Evolutionary conservation across 2,888 invertebrate genomes (phyloP), one percentile per base, ranked within the genome.

Genomic region (Mesodorylaimus sp.): DNA sequence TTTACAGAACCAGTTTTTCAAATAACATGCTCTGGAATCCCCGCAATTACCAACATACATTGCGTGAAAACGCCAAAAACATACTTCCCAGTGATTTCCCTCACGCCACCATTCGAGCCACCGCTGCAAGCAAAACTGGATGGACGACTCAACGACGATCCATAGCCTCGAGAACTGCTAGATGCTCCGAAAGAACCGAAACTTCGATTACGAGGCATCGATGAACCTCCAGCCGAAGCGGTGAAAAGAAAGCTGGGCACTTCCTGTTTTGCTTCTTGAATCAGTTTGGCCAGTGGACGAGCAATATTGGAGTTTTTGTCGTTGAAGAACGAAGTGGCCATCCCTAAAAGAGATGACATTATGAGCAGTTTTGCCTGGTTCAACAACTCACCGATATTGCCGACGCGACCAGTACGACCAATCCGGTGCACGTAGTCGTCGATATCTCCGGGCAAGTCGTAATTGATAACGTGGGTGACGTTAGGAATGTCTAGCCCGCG

Each of bases 381-480:
- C 19, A 21, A n/a, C 7, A 21, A 41, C 7, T 7, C n/a, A 74
- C 78, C 89, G 56, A 91, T 75, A 73, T 95, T 93, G 54, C 93
- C 93, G 80, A 91, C 93, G 65, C 95, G 83, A 50, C 93, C 91
- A 36, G 91, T 93, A 76, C 91, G 83, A 53, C 91, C 91, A 73
- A 93, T 93, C 50, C 77, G 72, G 73, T 95, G 93, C 52, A 95
- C 93, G 70, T 95, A 95, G 70, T 95, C 93, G 68, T 95, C 93
- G 59, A 93, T 89, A 70, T 91, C 89, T 44, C 83, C 84, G 45
- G 95, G 95, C 66, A 95, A 74, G 74, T 95, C 93, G 73, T 88
- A 95, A 73, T 95, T 95, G 61, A 95, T 89, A 58, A 95, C 93
- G 73, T 93, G 91, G 64, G 85, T 87, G 56, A 95, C 93, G 71